phyloP scores from a whole-genome alignment of 2,888 invertebrate genomes.

The Trissolcus brochymenae region DNA sequence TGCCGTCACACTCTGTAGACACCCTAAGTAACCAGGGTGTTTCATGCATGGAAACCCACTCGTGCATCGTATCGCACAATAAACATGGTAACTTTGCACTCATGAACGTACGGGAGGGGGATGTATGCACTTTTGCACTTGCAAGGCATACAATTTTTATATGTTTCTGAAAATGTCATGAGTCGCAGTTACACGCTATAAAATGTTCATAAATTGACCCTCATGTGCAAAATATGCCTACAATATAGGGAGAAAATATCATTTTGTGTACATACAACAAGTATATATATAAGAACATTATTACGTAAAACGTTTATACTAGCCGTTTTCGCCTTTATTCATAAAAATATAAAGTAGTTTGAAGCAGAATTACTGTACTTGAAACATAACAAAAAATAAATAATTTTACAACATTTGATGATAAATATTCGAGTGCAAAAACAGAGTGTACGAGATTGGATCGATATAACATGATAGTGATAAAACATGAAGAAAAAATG shows the following conservation, averaged over 20 bases:
- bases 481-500: no score
- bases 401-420: no score
- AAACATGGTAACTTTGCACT: conserved; percentile 41
- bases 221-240: not conserved
- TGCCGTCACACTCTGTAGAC: conserved; percentile 53
- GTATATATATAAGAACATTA: not conserved
- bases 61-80: conserved; percentile 49
- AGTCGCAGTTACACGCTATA: conserved; percentile 31
- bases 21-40: conserved; percentile 49
- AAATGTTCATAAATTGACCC: conserved; percentile 40
- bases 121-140: conserved; percentile 48
- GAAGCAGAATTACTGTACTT: no score
- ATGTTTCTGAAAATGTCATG: conserved; percentile 52
- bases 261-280: not conserved
- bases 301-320: no score
- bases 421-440: not conserved
- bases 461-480: not conserved
- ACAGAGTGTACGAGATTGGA: not conserved
- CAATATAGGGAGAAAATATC: not conserved
- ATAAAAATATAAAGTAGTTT: no score
- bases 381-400: no score
- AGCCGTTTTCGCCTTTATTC: no score
- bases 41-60: conserved; percentile 52
- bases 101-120: conserved; percentile 37
- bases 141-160: conserved; percentile 51